Evolutionary conservation across 2,888 invertebrate species (phyloP), one percentile per base, ranked within the genome.

Genomic region (Papilio elwesi): DNA sequence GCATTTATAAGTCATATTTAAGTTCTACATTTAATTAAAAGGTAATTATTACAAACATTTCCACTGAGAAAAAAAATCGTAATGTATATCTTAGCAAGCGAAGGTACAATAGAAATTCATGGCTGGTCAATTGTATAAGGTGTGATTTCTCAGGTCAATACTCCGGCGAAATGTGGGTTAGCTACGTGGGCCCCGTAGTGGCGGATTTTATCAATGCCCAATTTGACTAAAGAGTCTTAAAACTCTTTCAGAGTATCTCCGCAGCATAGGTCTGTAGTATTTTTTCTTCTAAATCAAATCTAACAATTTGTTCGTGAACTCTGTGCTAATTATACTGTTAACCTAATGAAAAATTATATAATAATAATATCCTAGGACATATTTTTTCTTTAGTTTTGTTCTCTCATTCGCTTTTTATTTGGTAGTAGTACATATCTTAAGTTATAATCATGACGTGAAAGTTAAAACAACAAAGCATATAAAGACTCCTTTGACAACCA

Each of bases 111-210:
- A 81, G 77, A 74, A 85, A 86, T 82, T 86, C 82, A 85, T 85
- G 81, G 80, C 81, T 85, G 83, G 80, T 84, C 83, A 83, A 86
- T 86, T 84, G 83, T 79, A 82, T 80, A 82, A 81, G 75, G 75
- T 77, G 78, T 78, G 82, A 80, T 79, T 78, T 77, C 75, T 76
- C 84, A 82, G 92, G 89, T 91, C 91, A 90, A 91, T 86, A 85
- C 83, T 83, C 85, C 79, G 75, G 74, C 75, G 73, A 75, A 77
- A 87, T 81, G 80, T 87, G 76, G 86, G 84, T 81, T 85, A 80
- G 68, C 64, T 77, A 82, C 81, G 80, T 72, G 74, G 80, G 84
- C 85, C 84, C 85, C 84, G 81, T 76, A 74, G 77, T 57, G 71
- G 70, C 77, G 76, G 77, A 76, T 80, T 78, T 74, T 77, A 76